Base-by-base conservation (phyloP, 2,797 vertebrate genomes). In the Karalla daura region DNA sequence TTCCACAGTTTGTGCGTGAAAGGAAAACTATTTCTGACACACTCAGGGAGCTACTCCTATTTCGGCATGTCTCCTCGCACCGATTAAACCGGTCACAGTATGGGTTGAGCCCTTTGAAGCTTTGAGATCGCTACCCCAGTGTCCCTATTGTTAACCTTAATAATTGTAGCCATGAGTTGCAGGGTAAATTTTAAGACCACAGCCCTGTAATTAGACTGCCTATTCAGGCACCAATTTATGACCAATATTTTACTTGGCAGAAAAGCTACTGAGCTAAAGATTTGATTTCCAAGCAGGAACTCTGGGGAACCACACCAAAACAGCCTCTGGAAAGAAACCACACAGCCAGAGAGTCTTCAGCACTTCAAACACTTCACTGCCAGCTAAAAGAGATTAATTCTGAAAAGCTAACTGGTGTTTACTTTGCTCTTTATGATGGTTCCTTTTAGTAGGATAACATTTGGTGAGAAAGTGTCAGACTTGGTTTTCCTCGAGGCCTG, bases 401-500 rank as follows among this genome's bases (percentile, higher is more conserved):
- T 86, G 86, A 90, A 90, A 87, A 76, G 81, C 72, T 80, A 79
- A 86, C 81, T 70, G 64, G 10, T 88, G 76, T 88, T 89, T 89
- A 63, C 81, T 81, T 86, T 85, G 74, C 77, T 67, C 66, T 84
- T 83, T 82, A 73, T 61, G 72, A 80, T 65, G 81, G 80, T 86
- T 86, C 45, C 66, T 74, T 85, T 83, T 74, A 76, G 78, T 66
- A 74, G 79, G 74, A 85, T 88, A 90, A 87, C 85, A 82, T 86
- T 90, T 86, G 84, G 85, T 86, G 83, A 89, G 86, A 90, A 91
- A 88, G 80, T 86, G 86, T 89, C 86, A 88, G 80, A 81, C 67
- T 83, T 5, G 50, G 87, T 90, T 91, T 86, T 63, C 51, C 69
- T 89, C 50, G 41, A 58, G 70, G 79, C 66, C 77, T 17, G 75